Conservation (phyloP, 2,797 vertebrate genomes). For the Gymnothorax reevesii region DNA sequence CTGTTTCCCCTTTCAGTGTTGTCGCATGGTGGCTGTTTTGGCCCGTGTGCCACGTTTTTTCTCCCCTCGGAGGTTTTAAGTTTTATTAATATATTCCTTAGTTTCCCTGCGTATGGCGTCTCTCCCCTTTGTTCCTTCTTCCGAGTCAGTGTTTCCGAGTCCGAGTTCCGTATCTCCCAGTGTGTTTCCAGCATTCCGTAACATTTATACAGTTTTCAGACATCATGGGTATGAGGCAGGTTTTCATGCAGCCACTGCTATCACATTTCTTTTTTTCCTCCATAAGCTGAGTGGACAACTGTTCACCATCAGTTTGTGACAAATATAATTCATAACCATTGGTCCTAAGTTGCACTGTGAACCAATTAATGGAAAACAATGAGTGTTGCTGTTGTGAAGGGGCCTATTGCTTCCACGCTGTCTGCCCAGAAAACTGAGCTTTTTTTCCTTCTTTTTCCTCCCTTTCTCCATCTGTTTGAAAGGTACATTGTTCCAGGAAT, state of each 20-base stretch:
- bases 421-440: not conserved
- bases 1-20: too few relatives aligned
- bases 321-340: not conserved
- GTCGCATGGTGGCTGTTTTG: too few relatives aligned
- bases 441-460: not conserved
- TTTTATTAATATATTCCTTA: too few relatives aligned
- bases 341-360: not conserved
- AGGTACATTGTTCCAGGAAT: constrained; percentile 14
- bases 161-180: too few relatives aligned
- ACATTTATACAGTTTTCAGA: not conserved
- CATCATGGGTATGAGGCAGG: not conserved
- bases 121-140: too few relatives aligned
- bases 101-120: too few relatives aligned
- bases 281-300: not conserved
- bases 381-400: not conserved
- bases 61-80: too few relatives aligned
- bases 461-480: not conserved
- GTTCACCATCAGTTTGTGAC: not conserved
- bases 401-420: not conserved
- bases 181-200: too few relatives aligned
- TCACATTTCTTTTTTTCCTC: not conserved
- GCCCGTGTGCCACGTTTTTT: too few relatives aligned
- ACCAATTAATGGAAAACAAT: constrained; percentile 13
- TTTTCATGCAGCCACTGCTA: not conserved
- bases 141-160: too few relatives aligned